Evolutionary conservation across 2,113 vertebrate species (phyloP).

Genomic region (Apteryx owenii): DNA sequence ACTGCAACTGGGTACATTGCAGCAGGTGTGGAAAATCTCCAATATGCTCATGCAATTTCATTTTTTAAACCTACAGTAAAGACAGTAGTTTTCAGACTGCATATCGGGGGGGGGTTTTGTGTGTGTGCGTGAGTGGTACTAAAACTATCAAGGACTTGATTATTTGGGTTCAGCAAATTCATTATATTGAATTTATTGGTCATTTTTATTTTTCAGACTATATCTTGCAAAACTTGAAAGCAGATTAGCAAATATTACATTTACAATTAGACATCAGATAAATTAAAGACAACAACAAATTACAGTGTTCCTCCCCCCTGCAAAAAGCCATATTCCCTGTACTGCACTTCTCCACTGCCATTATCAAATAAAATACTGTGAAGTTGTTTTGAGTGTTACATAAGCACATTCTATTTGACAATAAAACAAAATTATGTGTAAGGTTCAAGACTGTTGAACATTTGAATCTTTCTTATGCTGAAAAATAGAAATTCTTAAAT

Average conservation of each 20-base stretch:
- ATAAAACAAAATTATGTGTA: neutral
- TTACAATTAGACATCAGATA: neutral
- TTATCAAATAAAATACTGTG: neutral
- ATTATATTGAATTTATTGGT: neutral
- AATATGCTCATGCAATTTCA: neutral
- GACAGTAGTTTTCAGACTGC: neutral
- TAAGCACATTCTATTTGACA: neutral
- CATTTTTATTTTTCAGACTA: neutral
- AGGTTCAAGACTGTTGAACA: neutral
- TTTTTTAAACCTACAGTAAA: neutral
- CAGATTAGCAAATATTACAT: neutral
- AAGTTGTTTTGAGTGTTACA: neutral
- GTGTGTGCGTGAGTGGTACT: neutral
- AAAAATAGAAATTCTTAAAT: neutral
- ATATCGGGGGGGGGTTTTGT: neutral
- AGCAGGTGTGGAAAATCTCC: neutral
- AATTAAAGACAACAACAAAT: neutral
- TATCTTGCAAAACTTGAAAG: neutral
- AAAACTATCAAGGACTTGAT: neutral
- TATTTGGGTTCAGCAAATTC: neutral
- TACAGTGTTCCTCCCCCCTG: neutral
- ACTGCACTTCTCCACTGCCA: neutral
- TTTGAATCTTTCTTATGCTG: slow-evolving; percentile 9
- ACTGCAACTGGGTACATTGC: neutral
- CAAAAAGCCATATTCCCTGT: neutral